Evolutionary conservation across 2,888 invertebrate genomes (phyloP), one percentile per base, ranked within the genome.

Genomic region (Thysanoteuthis rhombus): DNA sequence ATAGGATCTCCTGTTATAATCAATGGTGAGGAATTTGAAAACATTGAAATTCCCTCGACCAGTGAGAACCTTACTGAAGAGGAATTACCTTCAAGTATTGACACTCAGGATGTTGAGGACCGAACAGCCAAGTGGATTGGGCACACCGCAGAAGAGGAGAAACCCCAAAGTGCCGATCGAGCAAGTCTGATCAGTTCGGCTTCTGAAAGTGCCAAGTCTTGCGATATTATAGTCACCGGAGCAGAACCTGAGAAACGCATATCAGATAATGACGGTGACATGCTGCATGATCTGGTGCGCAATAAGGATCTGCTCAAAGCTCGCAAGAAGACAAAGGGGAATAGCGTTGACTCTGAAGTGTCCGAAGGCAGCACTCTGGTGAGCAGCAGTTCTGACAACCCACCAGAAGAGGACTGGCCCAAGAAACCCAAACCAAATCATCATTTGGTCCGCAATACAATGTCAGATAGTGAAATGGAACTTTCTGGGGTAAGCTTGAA

Each of bases 391-490:
- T 96, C 96, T 28, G 96, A 96, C 93, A 96, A 95, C 28, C 92
- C 93, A 89, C 94, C 94, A 38, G 94, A 94, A 52, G 96, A 96
- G 47, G 95, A 95, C 12, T 94, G 94, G 22, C 94, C 94, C 90
- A 94, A 95, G 93, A 95, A 95, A 93, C 95, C 95, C 10, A 94
- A 96, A 38, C 96, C 96, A 97, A 98, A 98, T 96, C 98, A 98
- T 97, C 98, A 98, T 96, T 96, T 97, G 94, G 97, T 97, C 93
- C 98, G 99, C 97, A 98, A 99, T 96, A 98, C 99, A 96, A 98
- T 99, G 96, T 99, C 99, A 96, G 99, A 99, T 97, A 99, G 99
- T 96, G 99, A 99, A 97, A 98, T 98, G 97, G 98, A 98, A 97
- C 98, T 98, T 97, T 98, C 98, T 97, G 98, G 98, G 98, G 98